Evolutionary conservation across 2,113 vertebrate genomes (phyloP).

Genomic region (Pristiophorus japonicus): DNA sequence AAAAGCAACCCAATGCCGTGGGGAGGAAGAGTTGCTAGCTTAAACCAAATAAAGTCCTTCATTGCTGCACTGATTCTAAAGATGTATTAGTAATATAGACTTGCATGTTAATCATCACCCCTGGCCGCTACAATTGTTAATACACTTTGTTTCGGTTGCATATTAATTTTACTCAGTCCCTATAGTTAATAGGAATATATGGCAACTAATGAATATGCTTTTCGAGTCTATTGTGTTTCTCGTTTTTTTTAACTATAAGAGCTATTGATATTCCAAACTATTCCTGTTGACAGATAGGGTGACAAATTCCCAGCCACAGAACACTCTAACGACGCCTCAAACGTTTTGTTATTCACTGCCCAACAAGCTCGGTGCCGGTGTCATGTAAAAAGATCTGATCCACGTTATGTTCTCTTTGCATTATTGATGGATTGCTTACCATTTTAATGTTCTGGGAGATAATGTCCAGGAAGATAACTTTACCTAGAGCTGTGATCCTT

Average conservation of each 20-base stretch:
- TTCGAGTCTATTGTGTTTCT: slow-evolving; percentile 12
- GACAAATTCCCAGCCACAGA: slow-evolving; percentile 16
- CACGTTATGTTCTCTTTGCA: background rate
- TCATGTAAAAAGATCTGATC: background rate
- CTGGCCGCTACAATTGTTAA: background rate
- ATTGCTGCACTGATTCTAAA: background rate
- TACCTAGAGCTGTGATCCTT: no score
- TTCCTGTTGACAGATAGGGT: background rate
- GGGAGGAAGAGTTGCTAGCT: background rate
- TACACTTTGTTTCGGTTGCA: background rate
- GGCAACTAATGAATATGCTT: background rate
- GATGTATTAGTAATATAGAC: background rate
- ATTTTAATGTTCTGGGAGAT: background rate
- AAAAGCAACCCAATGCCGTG: background rate
- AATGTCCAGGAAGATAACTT: background rate
- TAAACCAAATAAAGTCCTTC: background rate
- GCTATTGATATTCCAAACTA: background rate
- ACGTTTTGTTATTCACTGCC: background rate
- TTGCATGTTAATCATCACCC: background rate
- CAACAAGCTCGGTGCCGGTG: background rate
- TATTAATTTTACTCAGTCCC: background rate
- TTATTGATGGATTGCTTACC: background rate
- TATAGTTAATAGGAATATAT: background rate
- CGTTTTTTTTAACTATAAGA: background rate
- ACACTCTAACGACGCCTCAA: background rate